Conservation (phyloP, 2,113 vertebrate genomes). For the Procavia capensis region DNA sequence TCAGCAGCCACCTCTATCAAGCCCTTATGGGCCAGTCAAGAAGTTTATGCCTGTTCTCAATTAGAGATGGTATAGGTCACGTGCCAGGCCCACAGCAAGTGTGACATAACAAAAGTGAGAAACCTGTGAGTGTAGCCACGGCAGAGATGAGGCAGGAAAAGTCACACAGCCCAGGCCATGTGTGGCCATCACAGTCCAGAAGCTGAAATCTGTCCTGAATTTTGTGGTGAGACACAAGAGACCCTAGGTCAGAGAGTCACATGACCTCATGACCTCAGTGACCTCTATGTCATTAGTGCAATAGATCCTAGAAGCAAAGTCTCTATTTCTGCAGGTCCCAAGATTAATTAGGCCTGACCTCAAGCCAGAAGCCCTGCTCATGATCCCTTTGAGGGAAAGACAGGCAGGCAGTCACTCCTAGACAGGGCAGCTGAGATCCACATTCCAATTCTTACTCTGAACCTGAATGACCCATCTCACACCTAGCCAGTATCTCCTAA, state of each 20-base stretch:
- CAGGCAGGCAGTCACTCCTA: background rate
- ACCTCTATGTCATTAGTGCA: background rate
- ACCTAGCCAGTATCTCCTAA: background rate
- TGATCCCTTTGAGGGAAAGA: background rate
- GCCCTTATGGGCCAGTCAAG: background rate
- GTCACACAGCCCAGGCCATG: background rate
- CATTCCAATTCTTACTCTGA: background rate
- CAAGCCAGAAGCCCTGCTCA: background rate
- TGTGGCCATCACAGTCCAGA: rapidly evolving
- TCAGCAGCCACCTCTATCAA: background rate
- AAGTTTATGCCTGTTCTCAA: background rate
- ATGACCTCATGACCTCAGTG: background rate
- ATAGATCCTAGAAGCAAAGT: background rate
- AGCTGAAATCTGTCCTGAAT: background rate
- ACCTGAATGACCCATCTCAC: rapidly evolving
- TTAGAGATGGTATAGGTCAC: background rate
- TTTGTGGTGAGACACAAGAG: background rate
- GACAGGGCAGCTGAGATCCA: background rate
- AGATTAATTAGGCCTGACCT: background rate
- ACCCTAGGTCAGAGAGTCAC: background rate
- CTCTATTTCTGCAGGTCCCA: background rate
- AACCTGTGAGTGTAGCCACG: rapidly evolving
- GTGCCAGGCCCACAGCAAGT: background rate
- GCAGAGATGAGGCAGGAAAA: background rate
- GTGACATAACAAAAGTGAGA: background rate